These are phyloP conservation scores for Chironex yamaguchii DNA, from an alignment of 30 jellyfish, hydroid and myxozoan species.

Conservation along the genomic window DNA sequence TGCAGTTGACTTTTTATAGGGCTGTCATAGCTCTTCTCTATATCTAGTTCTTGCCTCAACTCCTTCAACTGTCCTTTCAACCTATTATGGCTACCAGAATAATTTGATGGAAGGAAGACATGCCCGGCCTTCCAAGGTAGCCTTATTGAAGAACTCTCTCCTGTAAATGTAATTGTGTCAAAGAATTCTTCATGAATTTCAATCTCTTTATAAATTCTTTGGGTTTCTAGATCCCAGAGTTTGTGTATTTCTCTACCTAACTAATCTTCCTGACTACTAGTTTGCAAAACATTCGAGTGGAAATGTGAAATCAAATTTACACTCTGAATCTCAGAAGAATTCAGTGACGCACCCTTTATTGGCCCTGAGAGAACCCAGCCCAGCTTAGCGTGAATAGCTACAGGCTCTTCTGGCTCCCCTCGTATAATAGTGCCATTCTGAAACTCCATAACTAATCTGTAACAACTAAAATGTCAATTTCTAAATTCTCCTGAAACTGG, in stretches of 20 bases:
- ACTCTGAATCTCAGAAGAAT: neutral
- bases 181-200: constrained; percentile 44
- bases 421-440: constrained; percentile 15
- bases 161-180: constrained; percentile 41
- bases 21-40: too few relatives aligned
- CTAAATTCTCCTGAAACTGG: constrained; percentile 4
- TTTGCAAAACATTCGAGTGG: too few relatives aligned
- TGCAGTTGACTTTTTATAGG: too few relatives aligned
- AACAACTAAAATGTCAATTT: constrained; percentile 39
- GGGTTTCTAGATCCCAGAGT: neutral
- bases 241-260: too few relatives aligned
- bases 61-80: too few relatives aligned
- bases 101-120: constrained; percentile 43
- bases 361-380: constrained; percentile 37
- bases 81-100: too few relatives aligned
- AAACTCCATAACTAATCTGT: constrained; percentile 3
- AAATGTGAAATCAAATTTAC: too few relatives aligned
- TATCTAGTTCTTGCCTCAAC: too few relatives aligned
- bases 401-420: constrained; percentile 58
- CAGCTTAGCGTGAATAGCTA: constrained; percentile 3
- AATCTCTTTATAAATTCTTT: constrained; percentile 1
- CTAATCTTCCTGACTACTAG: too few relatives aligned
- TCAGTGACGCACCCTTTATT: neutral
- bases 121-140: constrained; percentile 73
- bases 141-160: constrained; percentile 51